Percentiles rank a stretch among this genome's conserved stretches.
Conservation (phyloP, 2,797 vertebrate genomes). For the Nyctibius grandis region DNA sequence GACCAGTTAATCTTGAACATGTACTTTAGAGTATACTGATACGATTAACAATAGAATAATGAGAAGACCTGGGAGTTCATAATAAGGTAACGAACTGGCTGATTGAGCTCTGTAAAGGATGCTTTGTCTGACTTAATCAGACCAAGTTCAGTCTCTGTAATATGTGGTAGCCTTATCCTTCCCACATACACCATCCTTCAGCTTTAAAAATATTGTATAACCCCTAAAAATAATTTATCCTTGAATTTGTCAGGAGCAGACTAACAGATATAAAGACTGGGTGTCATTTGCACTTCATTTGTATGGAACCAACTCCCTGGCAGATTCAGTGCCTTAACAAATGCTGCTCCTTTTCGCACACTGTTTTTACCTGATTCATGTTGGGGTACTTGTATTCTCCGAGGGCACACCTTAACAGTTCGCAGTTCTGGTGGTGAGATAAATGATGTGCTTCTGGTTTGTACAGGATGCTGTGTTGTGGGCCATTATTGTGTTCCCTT, state of each 20-base stretch:
- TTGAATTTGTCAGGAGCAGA: background rate
- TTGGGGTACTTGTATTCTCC: background rate
- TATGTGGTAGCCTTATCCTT: background rate
- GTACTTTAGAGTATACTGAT: too few relatives aligned
- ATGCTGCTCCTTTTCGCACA: background rate
- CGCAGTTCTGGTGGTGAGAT: background rate
- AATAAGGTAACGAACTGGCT: background rate
- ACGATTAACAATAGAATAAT: background rate
- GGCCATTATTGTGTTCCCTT: background rate
- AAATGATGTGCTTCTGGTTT: background rate
- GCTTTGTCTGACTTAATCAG: background rate
- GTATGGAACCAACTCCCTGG: background rate
- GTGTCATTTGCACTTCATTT: background rate
- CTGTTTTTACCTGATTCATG: background rate
- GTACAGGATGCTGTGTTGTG: background rate
- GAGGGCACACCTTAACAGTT: background rate
- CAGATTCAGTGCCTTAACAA: background rate
- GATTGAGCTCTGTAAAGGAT: background rate
- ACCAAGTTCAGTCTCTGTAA: background rate
- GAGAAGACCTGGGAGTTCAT: background rate
- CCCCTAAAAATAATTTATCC: background rate
- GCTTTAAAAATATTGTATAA: background rate
- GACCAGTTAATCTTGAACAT: too few relatives aligned
- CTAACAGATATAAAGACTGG: background rate
- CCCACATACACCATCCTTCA: rapidly evolving